Evolutionary conservation across 2,797 vertebrate genomes (phyloP), one percentile per base, ranked within the genome.

Genomic region (Vireo griseus): DNA sequence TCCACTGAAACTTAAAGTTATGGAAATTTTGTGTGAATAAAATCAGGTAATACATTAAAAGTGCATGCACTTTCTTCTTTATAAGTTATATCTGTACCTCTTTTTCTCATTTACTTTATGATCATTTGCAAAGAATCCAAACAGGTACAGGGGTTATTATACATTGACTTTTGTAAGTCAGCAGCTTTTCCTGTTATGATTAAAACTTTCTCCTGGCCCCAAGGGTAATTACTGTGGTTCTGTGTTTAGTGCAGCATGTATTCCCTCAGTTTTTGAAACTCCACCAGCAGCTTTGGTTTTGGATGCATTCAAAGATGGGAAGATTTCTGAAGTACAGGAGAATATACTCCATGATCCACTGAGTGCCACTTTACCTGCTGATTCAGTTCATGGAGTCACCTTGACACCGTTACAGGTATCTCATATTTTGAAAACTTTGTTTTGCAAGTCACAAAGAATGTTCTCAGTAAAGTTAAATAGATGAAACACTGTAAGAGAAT

Each of bases 401-500:
- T 97, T 99, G 83, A 98, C 98, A 96, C 97, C 96, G 0, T 98
- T 98, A 9, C 98, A 99, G 99, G 99, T 99, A 98, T 68, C 76
- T 95, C 17, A 17, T 16, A 13, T 54, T 91, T 81, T 72, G 22
- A 68, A 58, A 66, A 29, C 17, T 80, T 29, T 37, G 33, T 52
- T 93, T 91, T 29, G 1, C n/a, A 35, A 48, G 33, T 62, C 26
- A 73, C 26, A 13, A 35, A 63, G 6, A 42, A 28, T 24, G 11
- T 81, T 74, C 25, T 90, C 61, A 57, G 10, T 71, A 24, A 67
- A 67, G 44, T 47, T 74, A 59, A 87, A 21, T 13, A 48, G 39
- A 29, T 37, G 4, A 82, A 91, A 28, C 6, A 16, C 9, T 50
- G 28, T 10, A 71, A 67, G 33, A 55, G 24, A 66, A 62, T 62